Conservation (phyloP, 2,888 invertebrate species). For the Yponomeuta plumbellus region DNA sequence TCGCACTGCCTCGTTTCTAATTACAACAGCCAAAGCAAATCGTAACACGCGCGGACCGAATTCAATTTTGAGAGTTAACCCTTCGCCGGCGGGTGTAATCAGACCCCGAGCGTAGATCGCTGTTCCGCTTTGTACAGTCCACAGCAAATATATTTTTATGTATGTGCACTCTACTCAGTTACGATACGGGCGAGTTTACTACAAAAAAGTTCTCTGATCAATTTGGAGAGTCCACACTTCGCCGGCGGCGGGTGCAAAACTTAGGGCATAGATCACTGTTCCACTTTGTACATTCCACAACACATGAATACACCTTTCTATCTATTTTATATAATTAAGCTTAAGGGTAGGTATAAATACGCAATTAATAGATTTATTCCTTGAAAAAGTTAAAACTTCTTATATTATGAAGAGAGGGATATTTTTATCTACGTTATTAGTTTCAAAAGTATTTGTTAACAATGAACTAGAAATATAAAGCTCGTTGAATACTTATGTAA, state of each 20-base stretch:
- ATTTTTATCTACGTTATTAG: too few species aligned
- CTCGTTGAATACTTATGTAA: too few species aligned
- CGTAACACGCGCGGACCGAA: slow-evolving; percentile 7
- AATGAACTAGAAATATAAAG: too few species aligned
- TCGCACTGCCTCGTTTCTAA: not conserved
- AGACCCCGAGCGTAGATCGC: not conserved
- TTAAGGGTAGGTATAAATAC: too few species aligned
- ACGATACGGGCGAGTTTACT: too few species aligned
- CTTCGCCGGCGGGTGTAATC: slow-evolving; percentile 2
- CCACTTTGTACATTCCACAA: not conserved
- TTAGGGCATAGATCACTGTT: not conserved
- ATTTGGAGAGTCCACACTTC: slow-evolving; percentile 8
- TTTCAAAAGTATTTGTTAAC: too few species aligned
- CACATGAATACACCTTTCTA: not conserved
- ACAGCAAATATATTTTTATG: not conserved
- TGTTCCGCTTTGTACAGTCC: not conserved
- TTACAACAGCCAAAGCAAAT: not conserved
- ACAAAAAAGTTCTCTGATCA: not conserved
- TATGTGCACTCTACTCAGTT: too few species aligned
- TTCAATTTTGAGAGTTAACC: slow-evolving; percentile 11
- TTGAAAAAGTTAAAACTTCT: too few species aligned
- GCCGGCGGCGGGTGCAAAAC: not conserved
- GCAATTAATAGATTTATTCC: too few species aligned
- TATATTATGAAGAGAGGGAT: too few species aligned
- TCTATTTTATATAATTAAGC: too few species aligned